Conservation (phyloP, 2,797 vertebrate genomes). For the Spinibarbus caldwelli region DNA sequence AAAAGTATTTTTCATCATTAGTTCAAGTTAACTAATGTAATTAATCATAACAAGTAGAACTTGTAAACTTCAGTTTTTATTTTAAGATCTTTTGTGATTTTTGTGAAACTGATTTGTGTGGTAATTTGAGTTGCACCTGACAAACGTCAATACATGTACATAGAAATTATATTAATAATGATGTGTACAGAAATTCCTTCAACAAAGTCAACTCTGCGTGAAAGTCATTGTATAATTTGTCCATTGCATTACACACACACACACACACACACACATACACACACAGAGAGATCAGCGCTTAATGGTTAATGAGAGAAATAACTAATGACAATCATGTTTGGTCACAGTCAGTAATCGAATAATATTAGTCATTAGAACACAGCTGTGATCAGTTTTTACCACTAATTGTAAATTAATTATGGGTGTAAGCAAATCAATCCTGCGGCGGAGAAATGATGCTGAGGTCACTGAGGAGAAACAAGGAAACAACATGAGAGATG, state of each 20-base stretch:
- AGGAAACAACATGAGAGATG: background rate
- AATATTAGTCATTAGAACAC: conserved; percentile 44
- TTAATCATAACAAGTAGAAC: background rate
- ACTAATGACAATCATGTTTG: conserved; percentile 30
- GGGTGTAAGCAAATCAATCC: conserved; percentile 28
- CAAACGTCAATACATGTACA: background rate
- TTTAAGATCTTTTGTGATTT: background rate
- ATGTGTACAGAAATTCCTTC: background rate
- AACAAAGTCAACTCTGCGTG: background rate
- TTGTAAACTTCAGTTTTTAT: background rate
- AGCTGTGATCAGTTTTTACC: conserved; percentile 43
- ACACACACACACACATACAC: background rate
- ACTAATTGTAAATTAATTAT: conserved; percentile 48
- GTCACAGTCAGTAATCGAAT: conserved; percentile 30
- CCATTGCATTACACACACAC: background rate
- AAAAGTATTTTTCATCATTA: background rate
- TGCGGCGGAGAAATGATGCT: background rate
- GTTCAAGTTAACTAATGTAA: background rate
- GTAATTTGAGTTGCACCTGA: background rate
- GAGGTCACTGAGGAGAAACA: conserved; percentile 26
- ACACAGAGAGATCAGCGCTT: background rate
- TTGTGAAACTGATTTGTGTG: conserved; percentile 12
- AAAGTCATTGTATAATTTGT: conserved; percentile 30
- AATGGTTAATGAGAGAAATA: conserved; percentile 22
- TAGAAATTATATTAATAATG: background rate